These are phyloP conservation scores for Chironomus riparius DNA, from an alignment of 2,888 invertebrate species.

Conservation along the genomic window DNA sequence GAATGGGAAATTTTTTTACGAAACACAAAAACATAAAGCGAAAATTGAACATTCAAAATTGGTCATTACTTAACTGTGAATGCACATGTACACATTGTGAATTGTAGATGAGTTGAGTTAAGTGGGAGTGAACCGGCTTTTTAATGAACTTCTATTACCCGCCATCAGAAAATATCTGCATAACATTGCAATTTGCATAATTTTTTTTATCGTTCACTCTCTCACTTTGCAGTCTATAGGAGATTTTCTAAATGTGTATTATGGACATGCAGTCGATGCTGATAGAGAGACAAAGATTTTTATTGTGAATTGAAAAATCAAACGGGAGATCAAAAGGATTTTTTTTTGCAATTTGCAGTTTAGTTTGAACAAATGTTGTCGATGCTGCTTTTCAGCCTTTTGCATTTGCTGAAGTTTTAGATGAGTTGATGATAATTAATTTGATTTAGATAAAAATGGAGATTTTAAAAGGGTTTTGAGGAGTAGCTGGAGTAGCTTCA, in stretches of 20 bases:
- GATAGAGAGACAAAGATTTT: no score
- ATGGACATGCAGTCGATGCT: background rate
- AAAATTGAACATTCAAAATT: conserved; percentile 23
- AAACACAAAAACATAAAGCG: background rate
- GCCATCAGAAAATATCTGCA: conserved; percentile 4
- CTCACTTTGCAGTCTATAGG: background rate
- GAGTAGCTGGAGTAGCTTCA: no score
- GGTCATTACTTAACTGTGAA: conserved; percentile 8
- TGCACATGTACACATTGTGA: background rate
- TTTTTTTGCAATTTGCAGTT: background rate
- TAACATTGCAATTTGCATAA: conserved; percentile 26
- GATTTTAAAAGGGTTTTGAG: no score
- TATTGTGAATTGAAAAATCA: background rate
- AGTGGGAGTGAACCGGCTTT: background rate
- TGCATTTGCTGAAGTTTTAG: no score
- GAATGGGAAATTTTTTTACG: no score
- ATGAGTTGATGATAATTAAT: no score
- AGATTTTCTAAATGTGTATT: background rate
- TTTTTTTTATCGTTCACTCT: background rate
- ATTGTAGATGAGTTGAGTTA: background rate
- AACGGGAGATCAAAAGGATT: background rate
- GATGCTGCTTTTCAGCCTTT: no score
- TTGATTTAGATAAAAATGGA: no score
- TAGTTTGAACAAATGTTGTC: background rate
- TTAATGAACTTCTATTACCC: conserved; percentile 26